These are phyloP conservation scores for Carterocephalus palaemon DNA, from an alignment of 2,888 invertebrate species.

Conservation along the genomic window DNA sequence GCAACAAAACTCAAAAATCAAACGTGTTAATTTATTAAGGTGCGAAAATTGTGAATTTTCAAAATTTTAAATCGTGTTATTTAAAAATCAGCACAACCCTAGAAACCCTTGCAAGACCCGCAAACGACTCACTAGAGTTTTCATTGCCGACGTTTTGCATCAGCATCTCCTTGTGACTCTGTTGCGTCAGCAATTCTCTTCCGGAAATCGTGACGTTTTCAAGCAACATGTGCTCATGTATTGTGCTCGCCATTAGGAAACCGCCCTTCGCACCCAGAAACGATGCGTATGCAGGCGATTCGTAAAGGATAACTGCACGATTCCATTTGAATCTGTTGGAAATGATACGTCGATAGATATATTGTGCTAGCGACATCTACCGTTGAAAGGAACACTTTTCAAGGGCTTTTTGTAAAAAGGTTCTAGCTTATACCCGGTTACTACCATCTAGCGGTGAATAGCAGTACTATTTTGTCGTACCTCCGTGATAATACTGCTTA, in stretches of 20 bases:
- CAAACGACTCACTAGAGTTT: conserved; percentile 75
- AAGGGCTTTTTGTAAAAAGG: conserved; percentile 2
- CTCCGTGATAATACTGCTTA: not conserved
- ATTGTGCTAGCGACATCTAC: conserved; percentile 42
- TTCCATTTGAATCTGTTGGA: conserved; percentile 84
- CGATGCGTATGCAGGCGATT: conserved; percentile 83
- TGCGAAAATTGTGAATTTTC: not conserved
- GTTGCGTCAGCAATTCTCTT: conserved; percentile 52
- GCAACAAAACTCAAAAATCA: too few relatives aligned
- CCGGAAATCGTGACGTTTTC: conserved; percentile 51
- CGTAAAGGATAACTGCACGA: conserved; percentile 86
- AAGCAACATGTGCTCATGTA: conserved; percentile 79
- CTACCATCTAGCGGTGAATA: conserved; percentile 31
- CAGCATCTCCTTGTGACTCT: conserved; percentile 73
- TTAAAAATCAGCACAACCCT: conserved; percentile 26
- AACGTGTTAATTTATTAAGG: too few relatives aligned
- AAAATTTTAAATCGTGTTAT: not conserved
- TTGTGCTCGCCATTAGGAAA: conserved; percentile 84
- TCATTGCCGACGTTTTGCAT: conserved; percentile 69
- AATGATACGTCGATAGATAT: conserved; percentile 13
- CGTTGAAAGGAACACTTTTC: conserved; percentile 24
- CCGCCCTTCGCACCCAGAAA: conserved; percentile 86
- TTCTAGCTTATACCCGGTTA: not conserved
- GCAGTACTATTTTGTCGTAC: conserved; percentile 16
- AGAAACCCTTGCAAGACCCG: conserved; percentile 27